A percentile compares a stretch with the other conserved stretches of the same genome.
Conservation (phyloP, 2,888 invertebrate genomes). For the Tinea pellionella region DNA sequence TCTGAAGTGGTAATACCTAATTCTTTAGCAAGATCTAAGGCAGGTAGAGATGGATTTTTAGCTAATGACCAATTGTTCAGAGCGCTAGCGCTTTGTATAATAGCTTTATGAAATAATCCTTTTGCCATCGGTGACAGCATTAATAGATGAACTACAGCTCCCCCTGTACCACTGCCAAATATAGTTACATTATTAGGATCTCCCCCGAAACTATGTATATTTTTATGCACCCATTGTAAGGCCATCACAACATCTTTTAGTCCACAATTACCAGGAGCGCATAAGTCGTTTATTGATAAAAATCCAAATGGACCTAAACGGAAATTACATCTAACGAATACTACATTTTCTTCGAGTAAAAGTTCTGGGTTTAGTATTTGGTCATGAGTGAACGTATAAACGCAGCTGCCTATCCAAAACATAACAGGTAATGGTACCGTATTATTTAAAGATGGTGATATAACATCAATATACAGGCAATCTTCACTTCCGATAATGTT, state of each 20-base stretch:
- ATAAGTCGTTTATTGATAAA: slow-evolving; percentile 47
- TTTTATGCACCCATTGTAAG: slow-evolving; percentile 53
- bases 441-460: slow-evolving; percentile 37
- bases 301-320: slow-evolving; percentile 60
- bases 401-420: slow-evolving; percentile 60
- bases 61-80: slow-evolving; percentile 48
- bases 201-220: slow-evolving; percentile 53
- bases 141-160: slow-evolving; percentile 54
- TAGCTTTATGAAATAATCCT: slow-evolving; percentile 57
- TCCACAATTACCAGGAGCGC: slow-evolving; percentile 57
- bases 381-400: slow-evolving; percentile 36
- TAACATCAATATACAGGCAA: slow-evolving; percentile 53
- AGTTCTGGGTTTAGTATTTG: slow-evolving; percentile 41
- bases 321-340: slow-evolving; percentile 55
- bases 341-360: slow-evolving; percentile 38
- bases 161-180: slow-evolving; percentile 59
- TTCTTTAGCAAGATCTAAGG: slow-evolving; percentile 36
- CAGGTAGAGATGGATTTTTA: slow-evolving; percentile 40
- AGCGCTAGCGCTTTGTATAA: slow-evolving; percentile 55
- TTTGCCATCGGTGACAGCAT: slow-evolving; percentile 58
- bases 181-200: slow-evolving; percentile 57
- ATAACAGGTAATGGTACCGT: slow-evolving; percentile 53
- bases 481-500: slow-evolving; percentile 45
- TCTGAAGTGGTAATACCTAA: slow-evolving; percentile 34
- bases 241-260: slow-evolving; percentile 57